Base-by-base conservation (phyloP, 2,113 vertebrate genomes). In the Ascaphus truei region DNA sequence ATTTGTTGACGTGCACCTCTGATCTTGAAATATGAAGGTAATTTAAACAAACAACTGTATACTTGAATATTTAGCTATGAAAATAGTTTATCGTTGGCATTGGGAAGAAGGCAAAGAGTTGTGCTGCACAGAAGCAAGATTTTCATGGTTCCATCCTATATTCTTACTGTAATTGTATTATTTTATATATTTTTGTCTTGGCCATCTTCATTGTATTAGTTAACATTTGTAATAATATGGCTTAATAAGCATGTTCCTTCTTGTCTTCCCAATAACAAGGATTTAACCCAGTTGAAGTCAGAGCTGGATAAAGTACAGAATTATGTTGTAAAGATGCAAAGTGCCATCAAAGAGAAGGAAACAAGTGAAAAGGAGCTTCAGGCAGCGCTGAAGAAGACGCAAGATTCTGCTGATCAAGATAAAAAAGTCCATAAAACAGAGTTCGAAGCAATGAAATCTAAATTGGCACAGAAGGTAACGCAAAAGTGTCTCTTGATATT, bases 301-400 rank as follows among this genome's bases (percentile, higher is more conserved):
- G 91, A 94, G 76, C 75, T 96, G 76, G 85, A 71, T 48, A 79
- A 87, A 33, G 20, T 89, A 55, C 89, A 88, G 65, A 77, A 72
- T 3, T 91, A 95, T 82, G 68, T 91, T 23, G 67, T 78, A 22
- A 86, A 92, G 77, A 77, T 86, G 64, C 90, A 92, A 71, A 80
- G 83, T 72, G 60, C 74, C 3, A 77, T 96, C 75, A 93, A 92
- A 79, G 90, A 91, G 67, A 95, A 90, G 66, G 93, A 95, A 76
- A 90, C 88, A 11, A 81, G 75, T 5, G 68, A 90, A 45, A 89
- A 93, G 31, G 91, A 94, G 69, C 84, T 94, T 33, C 91, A 81
- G 66, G 80, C 79, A n/a, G 92, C 85, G 75, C 75, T 97, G 53
- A 92, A 86, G 80, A 88, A 89, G 2, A 55, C 89, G 16, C 89